phyloP scores from a whole-genome alignment of 2,113 vertebrate species.

The Acrocephalus arundinaceus region DNA sequence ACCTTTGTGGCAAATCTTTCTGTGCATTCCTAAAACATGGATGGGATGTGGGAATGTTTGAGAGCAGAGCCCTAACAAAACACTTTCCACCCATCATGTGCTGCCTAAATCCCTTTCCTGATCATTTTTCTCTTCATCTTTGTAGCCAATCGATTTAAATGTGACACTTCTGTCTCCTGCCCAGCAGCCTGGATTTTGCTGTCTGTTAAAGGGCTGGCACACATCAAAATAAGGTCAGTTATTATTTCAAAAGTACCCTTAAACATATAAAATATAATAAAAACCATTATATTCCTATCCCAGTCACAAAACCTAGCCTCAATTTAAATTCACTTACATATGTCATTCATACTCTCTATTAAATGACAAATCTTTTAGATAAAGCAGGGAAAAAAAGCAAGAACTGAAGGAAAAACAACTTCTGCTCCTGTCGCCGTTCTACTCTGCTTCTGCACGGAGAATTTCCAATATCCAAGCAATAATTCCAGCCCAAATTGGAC shows the following conservation, averaged over 20 bases:
- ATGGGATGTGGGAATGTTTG: not conserved
- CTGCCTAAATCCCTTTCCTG: not conserved
- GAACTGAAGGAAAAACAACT: not conserved
- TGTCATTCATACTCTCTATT: rapidly evolving
- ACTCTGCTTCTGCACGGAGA: not conserved
- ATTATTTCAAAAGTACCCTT: not conserved
- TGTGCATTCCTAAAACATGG: not conserved
- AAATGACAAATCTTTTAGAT: not conserved
- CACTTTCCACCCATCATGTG: too few species aligned
- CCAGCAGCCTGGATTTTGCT: not conserved
- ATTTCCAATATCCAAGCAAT: not conserved
- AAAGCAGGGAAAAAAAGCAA: rapidly evolving
- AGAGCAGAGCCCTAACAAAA: not conserved
- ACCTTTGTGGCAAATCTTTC: not conserved
- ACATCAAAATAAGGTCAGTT: not conserved
- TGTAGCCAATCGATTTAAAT: not conserved
- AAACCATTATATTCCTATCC: not conserved
- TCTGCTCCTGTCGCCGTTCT: not conserved
- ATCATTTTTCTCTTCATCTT: not conserved
- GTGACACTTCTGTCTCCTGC: not conserved
- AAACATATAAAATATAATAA: not conserved
- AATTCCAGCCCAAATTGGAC: not conserved
- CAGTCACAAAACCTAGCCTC: not conserved
- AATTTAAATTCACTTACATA: not conserved
- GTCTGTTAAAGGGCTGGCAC: not conserved